These are phyloP conservation scores for Rhodeus uyekii DNA, from an alignment of 2,797 vertebrate species.

Conservation along the genomic window DNA sequence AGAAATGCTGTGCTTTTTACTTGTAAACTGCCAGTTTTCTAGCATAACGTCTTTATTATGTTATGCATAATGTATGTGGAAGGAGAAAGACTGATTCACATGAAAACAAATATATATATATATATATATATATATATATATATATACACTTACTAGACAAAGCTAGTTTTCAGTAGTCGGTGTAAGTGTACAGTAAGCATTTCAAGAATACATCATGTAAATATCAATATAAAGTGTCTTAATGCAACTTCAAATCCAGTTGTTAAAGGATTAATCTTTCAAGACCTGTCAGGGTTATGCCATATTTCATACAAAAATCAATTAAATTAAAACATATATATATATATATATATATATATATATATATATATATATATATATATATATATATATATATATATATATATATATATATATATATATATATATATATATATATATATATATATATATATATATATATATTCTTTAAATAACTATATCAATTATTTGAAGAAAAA, in stretches of 20 bases:
- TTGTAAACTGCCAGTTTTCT: not conserved
- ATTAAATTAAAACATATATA: not conserved
- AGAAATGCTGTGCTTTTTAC: not conserved
- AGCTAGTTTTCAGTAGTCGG: not conserved
- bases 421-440: too few relatives aligned
- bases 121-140: not conserved
- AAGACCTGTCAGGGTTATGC: not conserved
- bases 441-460: too few relatives aligned
- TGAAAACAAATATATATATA: not conserved
- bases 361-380: too few relatives aligned
- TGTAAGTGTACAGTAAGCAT: not conserved
- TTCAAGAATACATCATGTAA: not conserved
- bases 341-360: too few relatives aligned
- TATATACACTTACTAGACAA: not conserved
- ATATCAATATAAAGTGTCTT: not conserved
- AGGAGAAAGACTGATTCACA: not conserved
- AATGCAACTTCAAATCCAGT: not conserved
- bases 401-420: too few relatives aligned
- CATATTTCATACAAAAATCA: not conserved
- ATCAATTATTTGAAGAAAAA: too few relatives aligned
- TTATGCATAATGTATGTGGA: not conserved
- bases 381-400: too few relatives aligned
- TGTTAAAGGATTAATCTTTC: not conserved
- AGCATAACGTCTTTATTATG: slow-evolving; percentile 14
- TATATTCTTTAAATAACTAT: too few relatives aligned